Conservation (phyloP, 2,888 invertebrate genomes). For the Pachliopta kotzebuea region DNA sequence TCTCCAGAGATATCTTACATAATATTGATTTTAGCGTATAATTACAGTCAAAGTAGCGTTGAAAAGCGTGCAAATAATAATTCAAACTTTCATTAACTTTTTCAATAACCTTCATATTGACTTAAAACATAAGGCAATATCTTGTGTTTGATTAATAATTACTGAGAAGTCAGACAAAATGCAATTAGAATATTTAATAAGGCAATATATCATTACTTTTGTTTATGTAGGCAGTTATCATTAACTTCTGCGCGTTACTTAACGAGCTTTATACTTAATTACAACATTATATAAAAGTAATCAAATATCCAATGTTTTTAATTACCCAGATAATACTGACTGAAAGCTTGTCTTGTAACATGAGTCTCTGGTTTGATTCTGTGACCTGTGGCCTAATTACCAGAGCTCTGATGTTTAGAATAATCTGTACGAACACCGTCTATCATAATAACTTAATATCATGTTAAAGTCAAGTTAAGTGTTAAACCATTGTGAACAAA, state of each 20-base stretch:
- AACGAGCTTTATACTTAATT: neutral
- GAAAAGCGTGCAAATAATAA: neutral
- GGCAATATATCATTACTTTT: neutral
- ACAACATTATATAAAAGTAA: neutral
- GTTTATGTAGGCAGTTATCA: neutral
- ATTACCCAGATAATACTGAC: too few relatives aligned
- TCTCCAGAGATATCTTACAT: too few relatives aligned
- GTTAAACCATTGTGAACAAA: too few relatives aligned
- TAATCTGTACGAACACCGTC: too few relatives aligned
- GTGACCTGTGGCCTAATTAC: too few relatives aligned
- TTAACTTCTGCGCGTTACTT: neutral
- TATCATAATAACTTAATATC: too few relatives aligned
- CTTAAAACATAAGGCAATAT: conserved; percentile 6
- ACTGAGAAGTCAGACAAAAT: conserved; percentile 2
- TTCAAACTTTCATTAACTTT: conserved; percentile 12
- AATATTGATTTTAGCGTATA: neutral
- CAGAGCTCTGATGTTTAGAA: too few relatives aligned
- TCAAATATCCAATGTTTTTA: neutral
- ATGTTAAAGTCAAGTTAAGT: too few relatives aligned
- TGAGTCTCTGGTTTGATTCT: too few relatives aligned
- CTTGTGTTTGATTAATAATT: conserved; percentile 9
- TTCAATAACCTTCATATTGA: conserved; percentile 9
- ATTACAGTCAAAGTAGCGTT: neutral
- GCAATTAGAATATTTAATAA: conserved; percentile 12
- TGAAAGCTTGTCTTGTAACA: too few relatives aligned